Evolutionary conservation across 2,888 invertebrate genomes (phyloP).

Genomic region (Lamellibrachia columna): DNA sequence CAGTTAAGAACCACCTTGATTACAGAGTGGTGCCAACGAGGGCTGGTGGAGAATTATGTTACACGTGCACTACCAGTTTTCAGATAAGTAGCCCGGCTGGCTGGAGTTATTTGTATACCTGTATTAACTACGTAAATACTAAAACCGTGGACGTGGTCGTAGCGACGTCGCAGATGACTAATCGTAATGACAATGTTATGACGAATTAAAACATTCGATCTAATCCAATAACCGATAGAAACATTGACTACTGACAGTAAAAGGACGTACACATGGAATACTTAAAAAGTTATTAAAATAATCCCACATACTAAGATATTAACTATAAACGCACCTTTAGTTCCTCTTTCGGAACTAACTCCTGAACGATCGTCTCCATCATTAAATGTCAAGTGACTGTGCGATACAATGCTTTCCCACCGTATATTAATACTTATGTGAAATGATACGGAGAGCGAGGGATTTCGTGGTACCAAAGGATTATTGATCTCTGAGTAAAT

Average conservation of each 20-base stretch:
- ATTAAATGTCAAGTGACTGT: constrained; percentile 5
- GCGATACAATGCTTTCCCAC: not conserved
- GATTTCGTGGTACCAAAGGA: too few relatives aligned
- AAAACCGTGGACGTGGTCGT: too few relatives aligned
- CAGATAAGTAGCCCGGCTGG: too few relatives aligned
- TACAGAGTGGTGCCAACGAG: too few relatives aligned
- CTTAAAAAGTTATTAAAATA: not conserved
- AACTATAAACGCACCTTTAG: constrained; percentile 26
- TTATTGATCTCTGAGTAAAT: too few relatives aligned
- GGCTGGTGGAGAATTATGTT: too few relatives aligned
- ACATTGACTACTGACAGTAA: not conserved
- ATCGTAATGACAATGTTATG: not conserved
- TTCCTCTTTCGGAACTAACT: constrained; percentile 29
- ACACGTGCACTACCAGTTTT: too few relatives aligned
- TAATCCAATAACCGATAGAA: not conserved
- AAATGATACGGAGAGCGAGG: not conserved
- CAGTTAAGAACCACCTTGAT: too few relatives aligned
- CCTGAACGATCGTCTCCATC: constrained; percentile 35
- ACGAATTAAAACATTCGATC: too few relatives aligned
- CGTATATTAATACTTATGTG: not conserved
- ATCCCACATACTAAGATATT: not conserved
- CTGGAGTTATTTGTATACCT: too few relatives aligned
- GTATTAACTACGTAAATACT: too few relatives aligned
- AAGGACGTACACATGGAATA: not conserved
- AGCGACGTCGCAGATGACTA: not conserved